Conservation (phyloP, 1,140 invertebrate genomes). For the Cheumatopsyche charites region DNA sequence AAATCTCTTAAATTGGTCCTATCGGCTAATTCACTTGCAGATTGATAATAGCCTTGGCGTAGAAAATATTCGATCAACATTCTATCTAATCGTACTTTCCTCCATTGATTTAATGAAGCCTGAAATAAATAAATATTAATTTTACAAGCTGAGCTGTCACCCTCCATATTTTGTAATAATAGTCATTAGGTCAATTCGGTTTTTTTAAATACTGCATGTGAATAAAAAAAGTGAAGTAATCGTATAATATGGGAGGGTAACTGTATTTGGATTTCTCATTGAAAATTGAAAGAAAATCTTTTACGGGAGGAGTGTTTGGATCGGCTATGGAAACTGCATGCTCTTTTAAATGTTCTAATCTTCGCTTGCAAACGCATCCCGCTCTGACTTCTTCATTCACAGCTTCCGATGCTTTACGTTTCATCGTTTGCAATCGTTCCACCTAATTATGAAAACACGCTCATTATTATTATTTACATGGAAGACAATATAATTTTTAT, state of each 20-base stretch:
- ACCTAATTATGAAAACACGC: slow-evolving; percentile 56
- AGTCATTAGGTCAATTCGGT: no score
- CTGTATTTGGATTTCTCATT: no score
- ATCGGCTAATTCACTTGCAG: slow-evolving; percentile 84
- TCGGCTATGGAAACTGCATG: slow-evolving; percentile 60
- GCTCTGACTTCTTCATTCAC: slow-evolving; percentile 90
- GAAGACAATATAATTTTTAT: neutral
- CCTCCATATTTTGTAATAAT: no score
- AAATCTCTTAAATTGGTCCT: slow-evolving; percentile 83
- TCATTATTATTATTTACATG: no score
- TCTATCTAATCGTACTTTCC: slow-evolving; percentile 85
- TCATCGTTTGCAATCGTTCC: slow-evolving; percentile 87
- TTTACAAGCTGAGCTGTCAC: no score
- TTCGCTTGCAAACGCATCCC: slow-evolving; percentile 82
- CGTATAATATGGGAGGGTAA: no score
- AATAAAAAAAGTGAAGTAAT: no score
- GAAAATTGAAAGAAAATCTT: neutral
- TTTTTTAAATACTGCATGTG: no score
- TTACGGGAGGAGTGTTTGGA: slow-evolving; percentile 52
- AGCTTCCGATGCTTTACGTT: slow-evolving; percentile 92
- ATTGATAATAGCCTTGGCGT: slow-evolving; percentile 94
- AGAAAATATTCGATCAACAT: slow-evolving; percentile 97
- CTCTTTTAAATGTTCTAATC: slow-evolving; percentile 93
- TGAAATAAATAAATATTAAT: slow-evolving; percentile 49
- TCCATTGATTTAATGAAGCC: slow-evolving; percentile 79